Base-by-base conservation (phyloP, 2,888 invertebrate genomes). In the Trilocha varians region DNA sequence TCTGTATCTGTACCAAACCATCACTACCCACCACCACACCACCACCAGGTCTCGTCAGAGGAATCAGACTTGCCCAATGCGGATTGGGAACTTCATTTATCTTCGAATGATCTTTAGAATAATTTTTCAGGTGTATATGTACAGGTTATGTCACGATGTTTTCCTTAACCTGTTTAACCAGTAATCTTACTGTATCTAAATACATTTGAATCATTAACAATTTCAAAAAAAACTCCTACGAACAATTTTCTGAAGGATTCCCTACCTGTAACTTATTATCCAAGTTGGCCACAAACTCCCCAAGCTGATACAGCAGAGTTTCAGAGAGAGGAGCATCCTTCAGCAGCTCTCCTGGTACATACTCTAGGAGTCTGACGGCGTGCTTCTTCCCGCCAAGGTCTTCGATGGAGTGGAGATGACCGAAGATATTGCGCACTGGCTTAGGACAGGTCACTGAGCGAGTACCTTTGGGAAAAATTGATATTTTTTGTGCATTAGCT, bases 361-460 rank as follows among this genome's bases (percentile, higher is more conserved):
- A 97, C 61, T 91, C 90, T 57, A 97, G 77, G 11, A 97, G 85
- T 3, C 95, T 87, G 0, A 96, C 91, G 0, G 91, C 88, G 64
- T 95, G 90, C 45, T 72, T 67, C 40, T 85, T 78, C n/a, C 70
- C 78, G 1, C 76, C 74, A 45, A 89, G 80, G 4, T 59, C 70
- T 62, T 88, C 83, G 15, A 75, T 61, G 0, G 90, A 90, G 67
- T 88, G 89, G 53, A 90, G 88, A 46, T 89, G 86, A 0, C 92
- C 92, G 47, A 84, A 82, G 1, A 90, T 84, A 56, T 92, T 94
- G 56, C 87, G 88, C 32, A 94, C 75, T 0, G 95, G 94, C 39
- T 87, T 80, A 0, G 95, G 91, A 46, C 94, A 93, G 6, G 70
- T 77, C 9, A 95, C 83, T 3, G 87, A 84, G 18, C 89, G 87